Evolutionary conservation across 2,888 invertebrate species (phyloP), one percentile per base, ranked within the genome.

Genomic region (Choristoneura rosaceana): DNA sequence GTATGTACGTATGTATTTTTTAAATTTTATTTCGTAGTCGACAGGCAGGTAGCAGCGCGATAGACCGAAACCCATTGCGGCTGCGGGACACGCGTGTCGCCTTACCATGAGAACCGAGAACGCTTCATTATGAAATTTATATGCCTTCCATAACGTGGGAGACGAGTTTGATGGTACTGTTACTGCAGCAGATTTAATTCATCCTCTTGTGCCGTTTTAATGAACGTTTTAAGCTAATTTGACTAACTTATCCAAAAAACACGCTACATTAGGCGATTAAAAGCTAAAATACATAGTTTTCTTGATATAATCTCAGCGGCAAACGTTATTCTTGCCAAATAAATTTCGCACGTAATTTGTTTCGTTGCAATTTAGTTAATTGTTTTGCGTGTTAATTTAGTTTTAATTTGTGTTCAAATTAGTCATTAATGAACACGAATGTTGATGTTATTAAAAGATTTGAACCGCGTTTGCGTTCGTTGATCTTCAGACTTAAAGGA

Each of bases 21-120:
- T 34, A 7, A n/a, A n/a, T 17, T 55, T 47, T 34, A 15, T 64
- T 52, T 17, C 52, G 25, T 61, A 38, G 61, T 34, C 5, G 63
- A 45, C n/a, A 43, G 43, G 55, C 34, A 73, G 75, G 78, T 71
- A 71, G 62, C 70, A 71, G 59, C 71, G 80, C 80, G 79, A 76
- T 82, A 77, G 78, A 81, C 82, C 85, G 82, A 63, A 75, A 78
- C 83, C 58, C 70, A 68, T 76, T 79, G 81, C 79, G 80, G 78
- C 78, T 78, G 78, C 78, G 79, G 78, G 75, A 74, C 74, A 50
- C 64, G 59, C 74, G 78, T 84, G 84, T 87, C 85, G 71, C 76
- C 80, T 88, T 88, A 84, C 88, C 80, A 80, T 87, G 87, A 83
- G 88, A 88, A 86, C 80, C 63, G 74, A 79, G 61, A 45, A 55